A percentile compares a stretch with the other conserved stretches of the same genome.
Conservation (phyloP, 2,888 invertebrate species). For the Drosophila pegasa region DNA sequence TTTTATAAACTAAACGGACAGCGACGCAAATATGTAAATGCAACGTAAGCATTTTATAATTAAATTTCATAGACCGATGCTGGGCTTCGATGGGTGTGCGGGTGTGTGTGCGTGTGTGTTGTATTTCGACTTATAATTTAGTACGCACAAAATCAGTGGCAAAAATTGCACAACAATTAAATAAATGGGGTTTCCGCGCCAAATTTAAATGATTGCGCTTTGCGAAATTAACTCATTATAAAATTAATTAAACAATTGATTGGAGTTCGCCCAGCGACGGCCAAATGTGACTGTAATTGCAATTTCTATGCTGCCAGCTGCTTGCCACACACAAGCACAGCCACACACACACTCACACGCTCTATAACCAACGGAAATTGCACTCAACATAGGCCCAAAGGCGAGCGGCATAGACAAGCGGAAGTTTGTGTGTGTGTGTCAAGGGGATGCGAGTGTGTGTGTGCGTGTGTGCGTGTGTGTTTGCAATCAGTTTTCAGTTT, state of each 20-base stretch:
- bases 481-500: constrained; percentile 77
- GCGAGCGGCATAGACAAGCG: constrained; percentile 21
- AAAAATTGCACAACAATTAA: constrained; percentile 47
- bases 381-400: constrained; percentile 55
- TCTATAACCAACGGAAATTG: constrained; percentile 60
- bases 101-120: background rate
- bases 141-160: constrained; percentile 50
- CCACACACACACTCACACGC: background rate
- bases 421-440: constrained; percentile 23
- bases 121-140: constrained; percentile 46
- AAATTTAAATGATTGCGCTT: constrained; percentile 65
- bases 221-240: constrained; percentile 82
- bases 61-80: constrained; percentile 66
- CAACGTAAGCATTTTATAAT: constrained; percentile 77
- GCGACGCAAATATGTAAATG: constrained; percentile 64
- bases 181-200: constrained; percentile 42
- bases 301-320: constrained; percentile 42
- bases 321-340: constrained; percentile 1
- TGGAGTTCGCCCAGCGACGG: constrained; percentile 44
- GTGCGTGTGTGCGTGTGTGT: constrained; percentile 29
- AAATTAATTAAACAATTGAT: constrained; percentile 82
- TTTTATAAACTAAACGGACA: constrained; percentile 60
- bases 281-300: constrained; percentile 56
- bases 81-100: constrained; percentile 8
- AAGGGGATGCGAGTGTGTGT: background rate